A percentile compares a stretch with the other conserved stretches of the same genome.
Conservation (phyloP, 30 jellyfish, hydroid and myxozoan genomes). For the Aurelia aurita complex sp. Pacific region DNA sequence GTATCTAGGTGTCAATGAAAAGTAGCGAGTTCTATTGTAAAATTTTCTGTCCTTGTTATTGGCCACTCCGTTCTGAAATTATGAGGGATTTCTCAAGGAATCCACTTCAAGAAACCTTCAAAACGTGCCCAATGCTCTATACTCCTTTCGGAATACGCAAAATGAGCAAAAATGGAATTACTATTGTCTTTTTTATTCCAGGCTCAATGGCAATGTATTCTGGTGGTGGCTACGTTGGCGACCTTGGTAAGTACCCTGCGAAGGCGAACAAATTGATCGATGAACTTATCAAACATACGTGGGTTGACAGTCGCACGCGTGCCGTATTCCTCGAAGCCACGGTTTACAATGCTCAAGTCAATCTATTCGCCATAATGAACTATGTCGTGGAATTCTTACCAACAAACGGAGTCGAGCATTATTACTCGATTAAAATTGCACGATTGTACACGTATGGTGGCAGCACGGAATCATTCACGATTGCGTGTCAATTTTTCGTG, state of each 20-base stretch:
- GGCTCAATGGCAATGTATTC: slow-evolving; percentile 86
- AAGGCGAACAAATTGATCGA: slow-evolving; percentile 65
- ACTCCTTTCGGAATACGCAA: no score
- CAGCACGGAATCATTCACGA: slow-evolving; percentile 81
- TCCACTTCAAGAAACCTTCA: no score
- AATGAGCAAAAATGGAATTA: no score
- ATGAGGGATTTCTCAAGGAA: no score
- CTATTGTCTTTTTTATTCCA: slow-evolving; percentile 2
- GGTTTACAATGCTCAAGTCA: slow-evolving; percentile 95
- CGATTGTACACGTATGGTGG: slow-evolving; percentile 98
- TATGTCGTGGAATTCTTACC: slow-evolving; percentile 90
- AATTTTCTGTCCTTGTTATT: no score
- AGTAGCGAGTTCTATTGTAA: no score
- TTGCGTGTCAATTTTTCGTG: slow-evolving; percentile 98
- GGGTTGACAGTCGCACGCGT: slow-evolving; percentile 94
- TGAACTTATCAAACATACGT: slow-evolving; percentile 46
- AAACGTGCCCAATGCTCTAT: no score
- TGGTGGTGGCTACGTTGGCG: slow-evolving; percentile 98
- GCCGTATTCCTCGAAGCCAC: slow-evolving; percentile 89
- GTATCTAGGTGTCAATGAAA: no score
- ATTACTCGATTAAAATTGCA: slow-evolving; percentile 84
- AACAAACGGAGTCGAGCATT: slow-evolving; percentile 82
- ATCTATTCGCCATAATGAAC: slow-evolving; percentile 90
- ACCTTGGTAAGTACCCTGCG: slow-evolving; percentile 87
- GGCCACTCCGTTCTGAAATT: no score